Base-by-base conservation (phyloP, 2,888 invertebrate species). In the Arctia plantaginis region DNA sequence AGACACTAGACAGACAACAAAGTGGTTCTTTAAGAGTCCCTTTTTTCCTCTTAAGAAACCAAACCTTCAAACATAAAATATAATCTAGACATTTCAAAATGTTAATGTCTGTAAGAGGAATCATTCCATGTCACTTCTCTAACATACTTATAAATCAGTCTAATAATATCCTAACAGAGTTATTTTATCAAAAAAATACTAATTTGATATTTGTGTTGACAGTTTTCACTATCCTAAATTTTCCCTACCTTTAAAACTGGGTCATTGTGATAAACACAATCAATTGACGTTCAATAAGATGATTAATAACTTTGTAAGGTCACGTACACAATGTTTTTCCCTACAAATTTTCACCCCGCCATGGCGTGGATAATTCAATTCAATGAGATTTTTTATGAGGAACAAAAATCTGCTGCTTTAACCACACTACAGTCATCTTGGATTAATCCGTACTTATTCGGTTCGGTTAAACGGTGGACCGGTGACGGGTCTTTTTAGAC, bases 301-400 rank as follows among this genome's bases (percentile, higher is more conserved):
- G 78, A 80, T 81, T 80, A 51, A 77, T 73, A 79, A 79, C 68
- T 77, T 80, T 77, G 69, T 82, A 84, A 83, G 76, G 85, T 86
- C 86, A 86, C 86, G 86, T 86, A 86, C 78, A 76, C 76, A 44
- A 73, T 73, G 78, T 79, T 77, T 82, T 82, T 80, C 78, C 79
- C 75, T 71, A n/a, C 51, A 64, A 74, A 76, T 80, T 84, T 79
- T 79, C 83, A 78, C 77, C 78, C 80, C 76, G 77, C 71, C 69
- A 71, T 71, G 65, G 72, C 82, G 80, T 84, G 69, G 67, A 83
- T 77, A 82, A 82, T 82, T 76, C 72, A 74, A 76, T 83, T 73
- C 76, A 78, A 83, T 80, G 66, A 78, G 69, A 71, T 71, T 77
- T 79, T 77, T 69, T 65, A 79, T 79, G 72, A 76, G 59, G 67